Conservation (phyloP, 2,797 vertebrate species). For the Moxostoma hubbsi region DNA sequence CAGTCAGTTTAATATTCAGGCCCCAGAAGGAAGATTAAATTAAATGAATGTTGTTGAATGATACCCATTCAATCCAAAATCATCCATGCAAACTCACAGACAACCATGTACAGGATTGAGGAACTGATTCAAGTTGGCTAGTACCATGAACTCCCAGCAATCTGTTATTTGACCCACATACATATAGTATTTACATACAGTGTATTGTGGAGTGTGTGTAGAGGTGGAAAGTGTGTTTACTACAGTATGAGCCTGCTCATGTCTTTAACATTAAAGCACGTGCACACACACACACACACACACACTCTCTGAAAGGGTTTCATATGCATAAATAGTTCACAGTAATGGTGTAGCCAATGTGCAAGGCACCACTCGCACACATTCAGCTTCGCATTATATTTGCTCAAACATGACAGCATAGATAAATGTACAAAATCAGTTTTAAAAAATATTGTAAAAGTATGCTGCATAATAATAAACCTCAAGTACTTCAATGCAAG, state of each 20-base stretch:
- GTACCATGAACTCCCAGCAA: slow-evolving; percentile 19
- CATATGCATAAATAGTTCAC: slow-evolving; percentile 64
- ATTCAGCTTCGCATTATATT: neutral
- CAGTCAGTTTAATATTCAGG: slow-evolving; percentile 4
- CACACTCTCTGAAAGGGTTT: slow-evolving; percentile 19
- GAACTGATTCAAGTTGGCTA: slow-evolving; percentile 26
- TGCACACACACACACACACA: neutral
- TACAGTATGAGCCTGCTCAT: slow-evolving; percentile 53
- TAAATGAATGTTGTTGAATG: neutral
- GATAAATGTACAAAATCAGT: slow-evolving; percentile 41
- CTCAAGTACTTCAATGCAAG: slow-evolving; percentile 41
- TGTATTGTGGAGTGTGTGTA: slow-evolving; percentile 47
- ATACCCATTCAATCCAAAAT: neutral
- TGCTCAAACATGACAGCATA: slow-evolving; percentile 47
- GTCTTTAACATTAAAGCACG: slow-evolving; percentile 37
- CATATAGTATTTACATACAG: slow-evolving; percentile 53
- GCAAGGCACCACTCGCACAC: slow-evolving; percentile 37
- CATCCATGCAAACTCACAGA: neutral
- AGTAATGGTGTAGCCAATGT: slow-evolving; percentile 54
- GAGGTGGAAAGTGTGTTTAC: slow-evolving; percentile 16
- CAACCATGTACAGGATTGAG: neutral
- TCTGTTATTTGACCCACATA: slow-evolving; percentile 1
- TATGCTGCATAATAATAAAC: slow-evolving; percentile 54
- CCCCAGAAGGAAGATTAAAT: neutral
- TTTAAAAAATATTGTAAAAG: slow-evolving; percentile 41